Evolutionary conservation across 2,113 vertebrate species (phyloP).

Genomic region (Corythornis vintsioides): DNA sequence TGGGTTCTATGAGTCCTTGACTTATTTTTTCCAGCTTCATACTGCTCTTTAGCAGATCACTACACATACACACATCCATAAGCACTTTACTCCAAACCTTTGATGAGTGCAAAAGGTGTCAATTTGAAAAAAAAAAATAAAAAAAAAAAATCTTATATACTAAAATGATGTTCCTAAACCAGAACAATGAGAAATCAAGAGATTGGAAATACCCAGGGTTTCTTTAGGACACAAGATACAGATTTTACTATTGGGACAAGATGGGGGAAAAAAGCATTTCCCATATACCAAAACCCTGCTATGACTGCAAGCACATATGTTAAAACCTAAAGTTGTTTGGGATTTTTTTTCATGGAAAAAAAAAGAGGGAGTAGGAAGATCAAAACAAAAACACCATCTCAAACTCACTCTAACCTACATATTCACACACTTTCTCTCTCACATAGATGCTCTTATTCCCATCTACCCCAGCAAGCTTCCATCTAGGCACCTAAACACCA

Average conservation of each 20-base stretch:
- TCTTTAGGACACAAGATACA: neutral
- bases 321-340: neutral
- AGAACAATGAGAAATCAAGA: neutral
- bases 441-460: neutral
- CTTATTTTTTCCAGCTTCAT: neutral
- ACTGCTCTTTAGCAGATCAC: neutral
- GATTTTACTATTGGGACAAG: neutral
- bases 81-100: neutral
- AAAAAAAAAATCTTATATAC: neutral
- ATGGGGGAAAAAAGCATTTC: neutral
- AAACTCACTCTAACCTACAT: conserved; percentile 12
- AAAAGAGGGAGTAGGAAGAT: neutral
- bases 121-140: neutral
- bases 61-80: neutral
- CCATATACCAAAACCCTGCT: neutral
- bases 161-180: neutral
- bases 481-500: neutral
- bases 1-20: neutral
- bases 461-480: neutral
- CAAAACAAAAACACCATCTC: conserved; percentile 32
- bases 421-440: neutral
- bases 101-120: neutral
- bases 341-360: neutral
- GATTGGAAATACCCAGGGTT: neutral
- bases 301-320: neutral